These are phyloP conservation scores for Brachionichthys hirsutus DNA, from an alignment of 2,113 vertebrate species.

Conservation along the genomic window DNA sequence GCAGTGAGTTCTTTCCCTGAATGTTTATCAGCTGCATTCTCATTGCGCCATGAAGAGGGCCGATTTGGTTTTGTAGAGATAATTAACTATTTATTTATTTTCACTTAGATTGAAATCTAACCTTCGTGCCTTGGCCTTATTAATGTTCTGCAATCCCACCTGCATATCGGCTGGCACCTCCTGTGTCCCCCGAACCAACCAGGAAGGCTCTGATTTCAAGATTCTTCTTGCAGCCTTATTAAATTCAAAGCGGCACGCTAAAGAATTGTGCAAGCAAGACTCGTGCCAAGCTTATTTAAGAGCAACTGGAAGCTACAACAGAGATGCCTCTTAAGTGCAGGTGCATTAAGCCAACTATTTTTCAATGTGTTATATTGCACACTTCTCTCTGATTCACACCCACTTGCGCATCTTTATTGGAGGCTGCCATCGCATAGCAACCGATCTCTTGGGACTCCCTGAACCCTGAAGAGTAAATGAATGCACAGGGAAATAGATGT, in stretches of 20 bases:
- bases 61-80: too few species aligned
- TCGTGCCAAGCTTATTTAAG: constrained; percentile 5
- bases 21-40: too few species aligned
- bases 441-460: constrained; percentile 51
- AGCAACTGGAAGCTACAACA: not conserved
- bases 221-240: not conserved
- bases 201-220: constrained; percentile 9
- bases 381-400: constrained; percentile 59
- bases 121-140: not conserved
- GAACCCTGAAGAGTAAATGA: constrained; percentile 55
- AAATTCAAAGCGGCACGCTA: constrained; percentile 4
- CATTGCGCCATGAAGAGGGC: not conserved
- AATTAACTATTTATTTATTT: not conserved
- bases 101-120: not conserved
- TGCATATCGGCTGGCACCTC: not conserved
- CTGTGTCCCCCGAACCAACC: not conserved
- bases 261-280: constrained; percentile 9
- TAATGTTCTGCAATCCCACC: constrained; percentile 5
- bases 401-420: constrained; percentile 57
- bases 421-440: constrained; percentile 67
- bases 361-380: constrained; percentile 39
- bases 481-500: constrained; percentile 55
- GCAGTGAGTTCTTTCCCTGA: constrained; percentile 82
- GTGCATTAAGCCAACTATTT: constrained; percentile 33
- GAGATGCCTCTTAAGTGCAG: constrained; percentile 20